Evolutionary conservation across 53 echinoderm and acorn worm species (phyloP).

Genomic region (Crossaster papposus): DNA sequence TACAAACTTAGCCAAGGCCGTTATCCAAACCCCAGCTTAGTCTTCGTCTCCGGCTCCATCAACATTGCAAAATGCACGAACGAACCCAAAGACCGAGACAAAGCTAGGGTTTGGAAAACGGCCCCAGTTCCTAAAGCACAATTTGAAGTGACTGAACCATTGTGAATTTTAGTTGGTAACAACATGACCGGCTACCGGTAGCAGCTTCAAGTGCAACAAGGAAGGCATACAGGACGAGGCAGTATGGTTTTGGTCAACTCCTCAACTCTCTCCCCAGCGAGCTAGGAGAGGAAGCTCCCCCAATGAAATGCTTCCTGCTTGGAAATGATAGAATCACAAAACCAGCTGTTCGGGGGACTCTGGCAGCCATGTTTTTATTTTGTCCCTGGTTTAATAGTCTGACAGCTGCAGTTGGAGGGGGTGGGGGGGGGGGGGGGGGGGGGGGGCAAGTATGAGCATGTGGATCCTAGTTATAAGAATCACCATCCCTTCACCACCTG

Average conservation of each 20-base stretch:
- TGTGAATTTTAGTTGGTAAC: too few relatives aligned
- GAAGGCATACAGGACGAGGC: neutral
- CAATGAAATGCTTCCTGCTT: conserved; percentile 59
- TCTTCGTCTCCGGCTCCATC: too few relatives aligned
- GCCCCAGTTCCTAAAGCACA: too few relatives aligned
- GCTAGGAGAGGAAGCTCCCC: conserved; percentile 16
- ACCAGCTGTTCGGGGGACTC: conserved; percentile 39
- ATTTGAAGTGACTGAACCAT: too few relatives aligned
- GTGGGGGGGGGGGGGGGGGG: neutral
- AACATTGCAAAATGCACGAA: too few relatives aligned
- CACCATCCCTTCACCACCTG: neutral
- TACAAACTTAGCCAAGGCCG: too few relatives aligned
- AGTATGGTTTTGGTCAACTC: neutral
- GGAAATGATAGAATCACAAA: conserved; percentile 59
- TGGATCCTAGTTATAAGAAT: neutral
- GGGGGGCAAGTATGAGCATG: neutral
- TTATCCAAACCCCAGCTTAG: too few relatives aligned
- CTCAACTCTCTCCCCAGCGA: neutral
- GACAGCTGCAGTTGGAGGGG: conserved; percentile 6
- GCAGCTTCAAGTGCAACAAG: too few relatives aligned
- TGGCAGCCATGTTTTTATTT: neutral
- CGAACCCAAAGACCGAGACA: too few relatives aligned
- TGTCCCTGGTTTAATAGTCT: neutral
- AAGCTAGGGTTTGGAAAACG: too few relatives aligned
- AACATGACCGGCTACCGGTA: too few relatives aligned